Evolutionary conservation across 2,113 vertebrate genomes (phyloP).

Genomic region (Pongo abelii): DNA sequence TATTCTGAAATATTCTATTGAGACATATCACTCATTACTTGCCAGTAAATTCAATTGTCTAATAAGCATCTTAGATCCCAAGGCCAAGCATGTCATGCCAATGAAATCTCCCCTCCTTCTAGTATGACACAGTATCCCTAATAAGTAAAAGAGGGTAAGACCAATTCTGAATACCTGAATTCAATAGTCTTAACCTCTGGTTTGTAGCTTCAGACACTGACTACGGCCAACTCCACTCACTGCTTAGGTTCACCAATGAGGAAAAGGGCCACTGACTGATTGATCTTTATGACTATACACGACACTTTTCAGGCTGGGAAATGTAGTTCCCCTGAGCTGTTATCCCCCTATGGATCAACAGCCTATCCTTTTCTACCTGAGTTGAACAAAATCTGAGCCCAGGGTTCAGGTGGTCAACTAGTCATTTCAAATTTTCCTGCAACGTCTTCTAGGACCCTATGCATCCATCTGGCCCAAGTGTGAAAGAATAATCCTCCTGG

Average conservation of each 20-base stretch:
- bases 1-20: neutral
- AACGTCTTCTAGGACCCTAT: neutral
- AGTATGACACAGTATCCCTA: neutral
- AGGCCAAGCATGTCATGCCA: neutral
- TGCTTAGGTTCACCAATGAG: neutral
- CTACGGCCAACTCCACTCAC: neutral
- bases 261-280: neutral
- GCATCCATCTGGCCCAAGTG: neutral
- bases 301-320: neutral
- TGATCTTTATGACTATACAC: neutral
- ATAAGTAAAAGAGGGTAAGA: neutral
- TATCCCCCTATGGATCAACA: neutral
- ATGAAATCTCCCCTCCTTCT: neutral
- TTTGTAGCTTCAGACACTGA: neutral
- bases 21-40: neutral
- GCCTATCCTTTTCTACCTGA: neutral
- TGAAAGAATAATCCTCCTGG: neutral
- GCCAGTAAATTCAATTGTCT: neutral
- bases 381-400: neutral
- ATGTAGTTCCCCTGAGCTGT: neutral
- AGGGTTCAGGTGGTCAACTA: neutral
- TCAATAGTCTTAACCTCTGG: neutral
- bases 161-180: neutral
- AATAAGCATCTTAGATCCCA: neutral
- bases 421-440: neutral